Percentiles rank a stretch among this genome's conserved stretches.
These are phyloP conservation scores for Poicephalus gulielmi DNA, from an alignment of 2,113 vertebrate genomes.

Conservation along the genomic window DNA sequence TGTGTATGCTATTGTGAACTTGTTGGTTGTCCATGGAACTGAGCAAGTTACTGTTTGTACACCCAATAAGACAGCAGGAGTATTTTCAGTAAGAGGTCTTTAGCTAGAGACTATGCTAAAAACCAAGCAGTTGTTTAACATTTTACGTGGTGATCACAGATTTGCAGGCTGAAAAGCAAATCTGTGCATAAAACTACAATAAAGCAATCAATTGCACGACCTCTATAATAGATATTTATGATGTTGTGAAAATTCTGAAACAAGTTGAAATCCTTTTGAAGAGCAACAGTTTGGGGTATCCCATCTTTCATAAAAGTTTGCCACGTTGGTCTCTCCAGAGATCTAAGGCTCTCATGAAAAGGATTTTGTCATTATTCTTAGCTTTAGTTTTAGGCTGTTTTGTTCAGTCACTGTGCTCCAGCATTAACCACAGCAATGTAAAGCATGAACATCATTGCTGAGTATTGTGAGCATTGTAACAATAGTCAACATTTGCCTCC, in stretches of 20 bases:
- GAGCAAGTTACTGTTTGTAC: neutral
- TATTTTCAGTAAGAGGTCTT: neutral
- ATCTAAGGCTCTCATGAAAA: neutral
- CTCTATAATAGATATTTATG: neutral
- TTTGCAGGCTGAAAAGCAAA: neutral
- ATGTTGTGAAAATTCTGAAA: neutral
- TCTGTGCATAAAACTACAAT: neutral
- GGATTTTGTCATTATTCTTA: neutral
- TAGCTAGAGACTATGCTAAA: neutral
- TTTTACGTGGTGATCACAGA: neutral
- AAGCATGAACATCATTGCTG: neutral
- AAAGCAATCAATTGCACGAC: neutral
- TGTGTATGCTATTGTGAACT: neutral
- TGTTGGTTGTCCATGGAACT: neutral
- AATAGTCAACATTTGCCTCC: neutral
- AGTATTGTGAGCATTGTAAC: neutral
- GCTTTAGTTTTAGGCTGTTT: constrained; percentile 11
- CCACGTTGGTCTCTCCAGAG: neutral
- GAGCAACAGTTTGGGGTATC: neutral
- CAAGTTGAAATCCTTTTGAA: neutral
- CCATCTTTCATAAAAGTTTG: neutral
- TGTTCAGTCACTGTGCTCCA: neutral
- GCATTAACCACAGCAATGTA: constrained; percentile 5
- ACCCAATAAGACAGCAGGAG: neutral
- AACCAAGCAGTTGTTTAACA: neutral